These are phyloP conservation scores for Boleophthalmus pectinirostris DNA, from an alignment of 2,113 vertebrate genomes.

Conservation along the genomic window DNA sequence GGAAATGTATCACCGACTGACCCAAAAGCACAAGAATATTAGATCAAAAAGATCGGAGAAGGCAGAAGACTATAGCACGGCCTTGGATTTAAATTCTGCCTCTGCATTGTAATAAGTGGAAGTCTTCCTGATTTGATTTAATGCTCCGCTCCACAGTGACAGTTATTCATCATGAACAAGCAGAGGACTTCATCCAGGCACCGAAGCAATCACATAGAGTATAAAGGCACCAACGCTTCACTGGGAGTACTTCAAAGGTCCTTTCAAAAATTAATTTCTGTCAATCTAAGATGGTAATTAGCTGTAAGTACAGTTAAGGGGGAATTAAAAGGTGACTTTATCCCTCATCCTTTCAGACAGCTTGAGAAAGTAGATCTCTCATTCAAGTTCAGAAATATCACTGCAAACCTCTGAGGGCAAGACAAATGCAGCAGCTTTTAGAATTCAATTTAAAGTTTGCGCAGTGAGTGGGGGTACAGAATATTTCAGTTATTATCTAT, in stretches of 20 bases:
- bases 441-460: not conserved
- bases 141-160: slow-evolving; percentile 50
- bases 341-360: slow-evolving; percentile 29
- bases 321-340: slow-evolving; percentile 57
- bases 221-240: slow-evolving; percentile 61
- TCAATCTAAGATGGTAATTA: slow-evolving; percentile 65
- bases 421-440: not conserved
- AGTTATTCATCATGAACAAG: slow-evolving; percentile 53
- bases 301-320: slow-evolving; percentile 43
- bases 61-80: not conserved
- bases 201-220: slow-evolving; percentile 60
- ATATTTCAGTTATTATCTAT: no score
- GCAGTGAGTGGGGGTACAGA: no score
- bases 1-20: slow-evolving; percentile 46
- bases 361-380: slow-evolving; percentile 27
- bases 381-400: slow-evolving; percentile 9
- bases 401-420: not conserved
- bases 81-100: slow-evolving; percentile 21
- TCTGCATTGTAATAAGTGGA: slow-evolving; percentile 36
- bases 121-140: slow-evolving; percentile 41
- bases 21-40: slow-evolving; percentile 25
- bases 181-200: slow-evolving; percentile 52
- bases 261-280: slow-evolving; percentile 64
- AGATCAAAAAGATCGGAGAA: slow-evolving; percentile 7
- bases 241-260: slow-evolving; percentile 63